Conservation (phyloP, 2,888 invertebrate genomes). For the Clepsis dumicolana region DNA sequence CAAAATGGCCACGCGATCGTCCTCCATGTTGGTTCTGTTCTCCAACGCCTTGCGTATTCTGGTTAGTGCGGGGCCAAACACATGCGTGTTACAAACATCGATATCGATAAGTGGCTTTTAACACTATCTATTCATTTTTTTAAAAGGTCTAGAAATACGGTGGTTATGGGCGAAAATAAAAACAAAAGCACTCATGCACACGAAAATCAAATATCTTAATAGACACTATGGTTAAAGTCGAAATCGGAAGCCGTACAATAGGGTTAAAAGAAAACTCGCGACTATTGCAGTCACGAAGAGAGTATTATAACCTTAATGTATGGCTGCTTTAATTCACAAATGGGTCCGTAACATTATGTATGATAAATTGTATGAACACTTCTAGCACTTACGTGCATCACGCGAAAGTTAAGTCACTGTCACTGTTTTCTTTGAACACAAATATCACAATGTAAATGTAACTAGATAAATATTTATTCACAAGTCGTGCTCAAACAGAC, state of each 20-base stretch:
- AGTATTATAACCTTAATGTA: slow-evolving; percentile 26
- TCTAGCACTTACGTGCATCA: slow-evolving; percentile 8
- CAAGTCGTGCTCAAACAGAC: slow-evolving; percentile 5
- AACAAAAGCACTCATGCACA: slow-evolving; percentile 71
- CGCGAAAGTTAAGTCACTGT: slow-evolving; percentile 26
- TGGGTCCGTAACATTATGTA: background rate
- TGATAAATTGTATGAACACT: background rate
- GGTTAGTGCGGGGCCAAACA: slow-evolving; percentile 85
- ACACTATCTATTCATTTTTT: slow-evolving; percentile 41
- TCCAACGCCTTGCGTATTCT: slow-evolving; percentile 99
- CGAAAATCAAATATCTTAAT: slow-evolving; percentile 45
- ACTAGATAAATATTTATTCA: slow-evolving; percentile 20
- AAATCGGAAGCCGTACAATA: slow-evolving; percentile 40
- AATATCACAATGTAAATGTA: slow-evolving; percentile 13
- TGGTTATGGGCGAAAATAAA: slow-evolving; percentile 72
- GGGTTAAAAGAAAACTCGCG: slow-evolving; percentile 54
- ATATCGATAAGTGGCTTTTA: slow-evolving; percentile 59
- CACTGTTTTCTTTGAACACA: slow-evolving; percentile 25
- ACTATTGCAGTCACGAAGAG: background rate
- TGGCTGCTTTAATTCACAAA: slow-evolving; percentile 27
- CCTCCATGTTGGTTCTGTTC: slow-evolving; percentile 99
- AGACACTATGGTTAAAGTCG: slow-evolving; percentile 26
- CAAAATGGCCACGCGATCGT: slow-evolving; percentile 98
- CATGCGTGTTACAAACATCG: slow-evolving; percentile 84
- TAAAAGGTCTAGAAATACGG: slow-evolving; percentile 66